Percentiles rank a stretch among this genome's conserved stretches.
These are phyloP conservation scores for Mormyrus lacerda DNA, from an alignment of 2,113 vertebrate genomes.

Conservation along the genomic window DNA sequence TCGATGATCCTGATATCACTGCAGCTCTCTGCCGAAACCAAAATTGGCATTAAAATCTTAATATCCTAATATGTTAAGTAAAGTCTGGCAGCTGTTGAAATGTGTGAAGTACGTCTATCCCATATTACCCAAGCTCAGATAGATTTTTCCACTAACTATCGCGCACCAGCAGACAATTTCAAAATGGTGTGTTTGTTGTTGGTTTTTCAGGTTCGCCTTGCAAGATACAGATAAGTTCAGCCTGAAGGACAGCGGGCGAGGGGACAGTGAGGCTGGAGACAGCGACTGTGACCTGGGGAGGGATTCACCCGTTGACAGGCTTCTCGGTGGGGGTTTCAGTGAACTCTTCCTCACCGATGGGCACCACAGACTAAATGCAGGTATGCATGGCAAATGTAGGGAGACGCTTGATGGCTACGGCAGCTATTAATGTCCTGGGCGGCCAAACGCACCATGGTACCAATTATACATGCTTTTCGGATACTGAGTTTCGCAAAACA, in stretches of 20 bases:
- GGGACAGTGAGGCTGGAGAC: slow-evolving; percentile 96
- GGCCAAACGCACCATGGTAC: neutral
- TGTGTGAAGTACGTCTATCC: neutral
- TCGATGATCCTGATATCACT: neutral
- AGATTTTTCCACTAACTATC: neutral
- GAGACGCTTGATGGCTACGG: neutral
- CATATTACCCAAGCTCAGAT: slow-evolving; percentile 8
- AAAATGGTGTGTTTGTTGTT: neutral
- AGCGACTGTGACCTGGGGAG: slow-evolving; percentile 94
- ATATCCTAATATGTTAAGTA: neutral
- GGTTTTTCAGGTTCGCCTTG: slow-evolving; percentile 74
- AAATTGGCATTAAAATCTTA: neutral
- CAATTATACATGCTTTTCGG: neutral
- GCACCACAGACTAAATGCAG: slow-evolving; percentile 81
- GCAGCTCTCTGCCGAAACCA: neutral
- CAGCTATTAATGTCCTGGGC: too few species aligned
- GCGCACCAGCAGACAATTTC: neutral
- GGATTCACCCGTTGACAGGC: slow-evolving; percentile 89
- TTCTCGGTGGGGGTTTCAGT: slow-evolving; percentile 90
- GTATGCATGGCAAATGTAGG: slow-evolving; percentile 55
- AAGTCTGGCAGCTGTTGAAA: neutral
- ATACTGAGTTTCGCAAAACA: slow-evolving; percentile 1
- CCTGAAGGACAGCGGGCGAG: slow-evolving; percentile 94
- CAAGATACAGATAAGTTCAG: slow-evolving; percentile 99
- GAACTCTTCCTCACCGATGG: slow-evolving; percentile 89